Base-by-base conservation (phyloP, 2,113 vertebrate genomes). In the Sphaerodactylus townsendi region DNA sequence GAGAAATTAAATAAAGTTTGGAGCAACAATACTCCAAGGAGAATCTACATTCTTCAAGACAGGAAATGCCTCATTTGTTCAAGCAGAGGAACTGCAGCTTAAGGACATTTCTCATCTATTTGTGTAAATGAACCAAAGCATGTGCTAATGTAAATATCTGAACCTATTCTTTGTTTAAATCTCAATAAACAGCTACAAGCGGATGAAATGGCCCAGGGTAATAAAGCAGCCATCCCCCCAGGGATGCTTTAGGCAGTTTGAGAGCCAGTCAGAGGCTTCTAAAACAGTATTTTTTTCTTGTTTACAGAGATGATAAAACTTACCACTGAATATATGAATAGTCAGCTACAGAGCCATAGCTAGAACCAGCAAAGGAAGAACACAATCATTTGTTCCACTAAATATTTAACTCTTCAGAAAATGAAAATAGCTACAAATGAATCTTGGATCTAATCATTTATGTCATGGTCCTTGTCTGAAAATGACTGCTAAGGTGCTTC, bases 51-150 rank as follows among this genome's bases (percentile, higher is more conserved):
- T 39, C 50, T 71, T 77, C 56, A 19, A 79, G 68, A 48, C 23
- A 62, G 39, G 50, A 84, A 71, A 64, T 70, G 69, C 25, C 37
- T 69, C 39, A 19, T 71, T 78, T 78, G 75, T 23, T 44, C 70
- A 71, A 84, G 74, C 37, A 66, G 9, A 30, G n/a, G 78, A 78
- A 84, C 25, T 62, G 39, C 50, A 62, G 53, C 5, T 10, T 62
- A 62, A 77, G 66, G 17, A 59, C 11, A 78, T 71, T 78, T 71
- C 53, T 64, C 75, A 84, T 50, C 66, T 59, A 64, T 62, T 84
- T 85, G 68, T 64, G 66, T 46, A 84, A 84, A 71, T 78, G 70
- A 72, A 64, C n/a, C 33, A 64, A 85, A 72, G 10, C 23, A 48
- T 82, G 77, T 35, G n/a, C 46, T 48, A 35, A 79, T 78, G 53